Evolutionary conservation across 2,888 invertebrate genomes (phyloP), one percentile per base, ranked within the genome.

Genomic region (Cephalotes varians): DNA sequence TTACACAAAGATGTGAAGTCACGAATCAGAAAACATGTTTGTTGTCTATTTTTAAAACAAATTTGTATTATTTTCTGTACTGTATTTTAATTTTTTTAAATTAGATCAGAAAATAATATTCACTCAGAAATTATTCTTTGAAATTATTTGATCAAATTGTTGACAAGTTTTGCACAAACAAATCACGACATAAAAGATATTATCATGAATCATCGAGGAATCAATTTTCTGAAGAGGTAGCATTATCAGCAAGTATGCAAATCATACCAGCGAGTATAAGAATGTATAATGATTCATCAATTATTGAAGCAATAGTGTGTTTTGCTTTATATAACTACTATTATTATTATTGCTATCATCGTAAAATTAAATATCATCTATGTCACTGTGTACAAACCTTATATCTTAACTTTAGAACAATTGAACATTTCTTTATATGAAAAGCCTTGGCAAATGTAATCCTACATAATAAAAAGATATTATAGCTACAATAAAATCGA

Each of bases 211-310:
- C 15, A 54, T 71, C 2, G 6, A n/a, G 4, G 10, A 25, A 10
- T 60, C 31, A 31, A 34, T 72, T n/a, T 28, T 44, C 1, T 21
- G 10, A 25, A 18, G 25, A 9, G 7, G 37, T 18, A 2, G 5
- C 34, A 0, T 47, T 15, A 47, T 0, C 4, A 10, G 18, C 25
- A 1, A 60, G n/a, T 31, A 56, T 58, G 34, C 44, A 58, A 69
- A 21, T n/a, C 5, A 18, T 7, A n/a, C n/a, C n/a, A n/a, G 1
- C 9, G 12, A 58, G 58, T 67, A 10, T 25, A 31, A 62, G n/a
- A n/a, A n/a, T n/a, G n/a, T n/a, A n/a, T n/a, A 37, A 58, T 79
- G 28, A 79, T 25, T 58, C 34, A 77, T 71, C 56, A 47, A 69
- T 40, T 76, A 21, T 37, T 47, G 12, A 21, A 10, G 21, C 12